Evolutionary conservation across 2,888 invertebrate genomes (phyloP).

Genomic region (Drosophila parthenogenetica): DNA sequence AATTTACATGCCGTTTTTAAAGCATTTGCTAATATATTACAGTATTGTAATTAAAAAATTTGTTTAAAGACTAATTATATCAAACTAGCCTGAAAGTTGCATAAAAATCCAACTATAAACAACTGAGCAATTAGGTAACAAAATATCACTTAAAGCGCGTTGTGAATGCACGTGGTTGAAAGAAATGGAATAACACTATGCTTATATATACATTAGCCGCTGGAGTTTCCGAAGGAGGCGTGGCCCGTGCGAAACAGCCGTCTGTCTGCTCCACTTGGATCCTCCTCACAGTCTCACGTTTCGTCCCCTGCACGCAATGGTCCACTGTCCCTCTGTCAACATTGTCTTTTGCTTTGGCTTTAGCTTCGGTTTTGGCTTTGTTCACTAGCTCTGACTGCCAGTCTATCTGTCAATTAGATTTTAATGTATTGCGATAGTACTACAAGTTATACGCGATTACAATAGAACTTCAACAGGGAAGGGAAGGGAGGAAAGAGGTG

Average conservation of each 20-base stretch:
- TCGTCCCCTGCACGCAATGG: background rate
- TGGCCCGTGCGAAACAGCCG: constrained; percentile 35
- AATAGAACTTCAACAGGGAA: constrained; percentile 60
- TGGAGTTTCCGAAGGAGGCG: too few relatives aligned
- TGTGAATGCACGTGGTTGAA: too few relatives aligned
- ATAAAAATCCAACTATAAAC: too few relatives aligned
- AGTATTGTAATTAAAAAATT: too few relatives aligned
- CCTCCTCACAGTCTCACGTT: background rate
- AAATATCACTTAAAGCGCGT: too few relatives aligned
- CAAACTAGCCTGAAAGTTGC: too few relatives aligned
- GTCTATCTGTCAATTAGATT: constrained; percentile 78
- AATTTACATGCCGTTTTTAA: too few relatives aligned
- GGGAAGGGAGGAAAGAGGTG: background rate
- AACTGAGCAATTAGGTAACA: too few relatives aligned
- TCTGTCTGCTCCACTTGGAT: constrained; percentile 10
- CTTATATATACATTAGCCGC: too few relatives aligned
- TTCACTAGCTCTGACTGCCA: constrained; percentile 46
- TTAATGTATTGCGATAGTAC: constrained; percentile 78
- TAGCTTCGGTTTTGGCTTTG: constrained; percentile 14
- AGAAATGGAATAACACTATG: too few relatives aligned
- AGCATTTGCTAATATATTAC: too few relatives aligned
- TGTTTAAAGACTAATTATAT: too few relatives aligned
- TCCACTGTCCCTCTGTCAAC: constrained; percentile 1
- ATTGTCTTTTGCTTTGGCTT: background rate
- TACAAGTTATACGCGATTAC: constrained; percentile 77